Base-by-base conservation (phyloP, 2,888 invertebrate genomes). In the Megastigmus dorsalis region DNA sequence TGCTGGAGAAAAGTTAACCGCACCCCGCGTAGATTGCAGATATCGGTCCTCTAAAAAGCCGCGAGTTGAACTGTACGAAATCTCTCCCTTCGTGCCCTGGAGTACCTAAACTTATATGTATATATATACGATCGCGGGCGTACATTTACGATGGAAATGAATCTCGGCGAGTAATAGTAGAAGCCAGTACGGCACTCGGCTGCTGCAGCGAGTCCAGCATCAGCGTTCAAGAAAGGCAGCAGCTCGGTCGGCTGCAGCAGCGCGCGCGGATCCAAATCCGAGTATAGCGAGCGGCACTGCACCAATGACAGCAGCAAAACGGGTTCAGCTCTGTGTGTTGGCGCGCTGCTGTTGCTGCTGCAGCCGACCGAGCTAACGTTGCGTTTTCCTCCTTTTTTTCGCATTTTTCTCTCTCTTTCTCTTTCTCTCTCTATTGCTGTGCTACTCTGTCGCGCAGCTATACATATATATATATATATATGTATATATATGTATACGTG, bases 241-340 rank as follows among this genome's bases (percentile, higher is more conserved):
- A 23, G 9, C 1, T 0, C 13, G 10, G 28, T 15, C 13, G 20
- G 43, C 13, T 1, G 15, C 48, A 38, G 26, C 26, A 20, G 26
- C 33, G n/a, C 43, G 26, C 33, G n/a, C 43, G 36, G 36, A 33
- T 54, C 15, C 54, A 30, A 30, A 36, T 36, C 23, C 10, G 7
- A 59, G 26, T 30, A 59, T 41, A 3, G 57, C 57, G 54, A 33
- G 30, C n/a, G n/a, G 38, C 10, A 20, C 41, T 60, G 38, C 10
- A 20, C 41, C 69, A 60, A 41, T 59, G 69, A 60, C 60, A 69
- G 60, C 69, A 60, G 70, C n/a, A 70, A 70, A 72, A 66, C 59
- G 65, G 15, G 72, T 66, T 65, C 70, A 55, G 60, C 30, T 30
- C 20, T n/a, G n/a, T n/a, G n/a, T n/a, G n/a, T n/a, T n/a, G n/a